Evolutionary conservation across 2,888 invertebrate genomes (phyloP), one percentile per base, ranked within the genome.

Genomic region (Embidobia sp.): DNA sequence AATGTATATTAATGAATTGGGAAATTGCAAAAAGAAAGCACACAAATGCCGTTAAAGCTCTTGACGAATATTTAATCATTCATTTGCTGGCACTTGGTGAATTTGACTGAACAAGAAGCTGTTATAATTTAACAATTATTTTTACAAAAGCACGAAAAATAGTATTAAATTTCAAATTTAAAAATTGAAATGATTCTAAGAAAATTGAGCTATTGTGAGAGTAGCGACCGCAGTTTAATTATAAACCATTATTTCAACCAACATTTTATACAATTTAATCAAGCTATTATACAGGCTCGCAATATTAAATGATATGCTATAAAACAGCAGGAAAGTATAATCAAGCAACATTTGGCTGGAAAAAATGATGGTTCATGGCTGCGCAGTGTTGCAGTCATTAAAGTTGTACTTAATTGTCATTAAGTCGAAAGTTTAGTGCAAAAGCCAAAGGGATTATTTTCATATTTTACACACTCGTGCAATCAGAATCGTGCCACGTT

Each of bases 401-500:
- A 37, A 16, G 16, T 8, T 8, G 37, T 8, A 16, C 37, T 37
- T 37, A 8, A 15, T 6, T 37, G 15, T 37, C 37, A 16, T 37
- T 16, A 16, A 16, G 15, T 1, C 8, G 1, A 37, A 8, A 16
- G 7, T 37, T 16, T 1, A 42, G 18, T n/a, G n/a, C n/a, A n/a
- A n/a, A n/a, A n/a, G 15, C 3, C 15, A 6, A 46, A 7, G 11
- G 11, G 4, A 7, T 10, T 46, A 13, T 48, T 48, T 18, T 48
- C 10, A 18, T 18, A 29, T 15, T 31, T 10, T 19, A 4, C 5
- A 18, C 19, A 31, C 7, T 37, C 27, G n/a, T 37, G 18, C 19
- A 27, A 15, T 26, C 26, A 15, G 3, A 57, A 57, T 33, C 13
- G 8, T 15, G 11, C 4, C 63, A 64, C 63, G 63, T 64, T 27